Conservation (phyloP, 2,797 vertebrate genomes). For the Sebastes hubbsi region DNA sequence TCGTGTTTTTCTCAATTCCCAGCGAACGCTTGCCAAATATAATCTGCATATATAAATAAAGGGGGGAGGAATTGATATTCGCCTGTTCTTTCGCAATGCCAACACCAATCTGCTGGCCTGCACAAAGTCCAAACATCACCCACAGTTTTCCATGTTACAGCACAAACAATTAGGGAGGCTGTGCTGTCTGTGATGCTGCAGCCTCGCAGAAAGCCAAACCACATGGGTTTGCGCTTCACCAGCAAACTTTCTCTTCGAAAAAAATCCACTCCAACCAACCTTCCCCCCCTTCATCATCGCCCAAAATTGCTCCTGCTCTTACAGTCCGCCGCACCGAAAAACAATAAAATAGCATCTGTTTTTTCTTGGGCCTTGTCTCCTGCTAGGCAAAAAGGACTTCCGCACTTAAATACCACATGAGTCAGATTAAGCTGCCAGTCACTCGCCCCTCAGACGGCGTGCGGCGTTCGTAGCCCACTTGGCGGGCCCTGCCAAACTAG, state of each 20-base stretch:
- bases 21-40: conserved; percentile 38
- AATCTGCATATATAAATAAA: conserved; percentile 46
- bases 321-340: conserved; percentile 49
- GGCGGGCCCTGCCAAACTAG: conserved; percentile 33
- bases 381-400: conserved; percentile 64
- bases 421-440: conserved; percentile 75
- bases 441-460: conserved; percentile 42
- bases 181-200: background rate
- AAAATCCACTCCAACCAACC: background rate
- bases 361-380: conserved; percentile 56
- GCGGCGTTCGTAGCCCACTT: conserved; percentile 25
- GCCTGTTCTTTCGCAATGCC: conserved; percentile 27
- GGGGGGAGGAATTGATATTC: conserved; percentile 11
- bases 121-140: conserved; percentile 43
- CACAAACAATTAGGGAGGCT: conserved; percentile 33
- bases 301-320: conserved; percentile 57
- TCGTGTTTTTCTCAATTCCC: conserved; percentile 28
- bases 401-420: conserved; percentile 77
- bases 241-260: background rate
- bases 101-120: conserved; percentile 34
- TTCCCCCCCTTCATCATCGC: conserved; percentile 18
- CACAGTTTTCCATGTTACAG: conserved; percentile 42
- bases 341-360: conserved; percentile 76
- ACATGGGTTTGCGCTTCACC: conserved; percentile 29
- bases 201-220: conserved; percentile 29